These are phyloP conservation scores for Pantherophis guttatus DNA, from an alignment of 2,113 vertebrate genomes.

Conservation along the genomic window DNA sequence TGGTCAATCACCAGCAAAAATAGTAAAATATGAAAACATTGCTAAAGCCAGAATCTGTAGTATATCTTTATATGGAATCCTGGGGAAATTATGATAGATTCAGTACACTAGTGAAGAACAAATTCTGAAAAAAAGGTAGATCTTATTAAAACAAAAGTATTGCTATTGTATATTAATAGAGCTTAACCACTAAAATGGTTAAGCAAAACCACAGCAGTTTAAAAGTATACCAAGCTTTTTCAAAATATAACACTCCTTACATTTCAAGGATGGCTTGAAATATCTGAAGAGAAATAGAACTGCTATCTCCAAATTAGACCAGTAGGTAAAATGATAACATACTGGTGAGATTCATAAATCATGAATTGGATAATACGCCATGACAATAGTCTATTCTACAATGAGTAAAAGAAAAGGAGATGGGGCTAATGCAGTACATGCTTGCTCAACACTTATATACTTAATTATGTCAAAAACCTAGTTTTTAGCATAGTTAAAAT, in stretches of 20 bases:
- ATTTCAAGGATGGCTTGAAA: not conserved
- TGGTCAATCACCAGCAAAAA: not conserved
- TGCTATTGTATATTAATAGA: not conserved
- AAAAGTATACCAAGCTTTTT: not conserved
- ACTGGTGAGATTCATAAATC: not conserved
- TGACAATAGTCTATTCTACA: not conserved
- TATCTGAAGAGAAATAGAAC: not conserved
- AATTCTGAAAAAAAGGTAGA: not conserved
- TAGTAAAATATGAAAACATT: not conserved
- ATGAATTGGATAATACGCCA: not conserved
- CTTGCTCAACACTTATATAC: not conserved
- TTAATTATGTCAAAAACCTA: not conserved
- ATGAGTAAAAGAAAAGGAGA: not conserved
- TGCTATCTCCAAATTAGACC: not conserved
- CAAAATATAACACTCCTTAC: not conserved
- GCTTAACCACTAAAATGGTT: not conserved
- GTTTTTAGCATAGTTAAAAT: not conserved
- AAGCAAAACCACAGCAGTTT: not conserved
- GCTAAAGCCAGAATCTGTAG: not conserved
- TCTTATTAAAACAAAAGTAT: not conserved
- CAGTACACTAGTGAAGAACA: not conserved
- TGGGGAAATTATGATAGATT: not conserved
- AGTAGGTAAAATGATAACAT: not conserved
- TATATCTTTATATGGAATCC: not conserved
- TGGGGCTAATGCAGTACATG: not conserved